Base-by-base conservation (phyloP, 1,140 invertebrate species). In the Aphidius ervi region DNA sequence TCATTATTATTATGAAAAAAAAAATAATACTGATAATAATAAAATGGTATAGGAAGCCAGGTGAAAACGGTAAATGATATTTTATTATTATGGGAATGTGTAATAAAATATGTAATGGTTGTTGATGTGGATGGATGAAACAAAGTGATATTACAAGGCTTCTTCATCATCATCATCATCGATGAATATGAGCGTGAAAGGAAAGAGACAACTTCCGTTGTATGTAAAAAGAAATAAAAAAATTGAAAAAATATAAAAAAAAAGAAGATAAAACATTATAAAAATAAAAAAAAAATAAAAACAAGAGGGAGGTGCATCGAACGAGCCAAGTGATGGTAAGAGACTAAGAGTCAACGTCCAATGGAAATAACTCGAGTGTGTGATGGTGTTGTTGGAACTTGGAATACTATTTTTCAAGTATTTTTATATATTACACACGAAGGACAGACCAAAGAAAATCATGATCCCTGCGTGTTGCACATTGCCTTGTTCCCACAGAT, bases 181-280 rank as follows among this genome's bases (percentile, higher is more conserved):
- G 23, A 31, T 31, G 23, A 54, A 39, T 41, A 54, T 9, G n/a
- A 54, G 10, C 39, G 56, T 7, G 48, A 46, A 54, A 58, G 49
- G 65, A 58, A 69, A 67, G 64, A 64, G 65, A 63, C 46, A 46
- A 53, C 63, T 70, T 71, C 68, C 65, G 68, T 63, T 66, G 61
- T 31, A 31, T 31, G 23, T 31, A 1, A 31, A 31, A 31, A 31
- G 65, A 63, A 63, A 61, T 56, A 61, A 58, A 42, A 37, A 40
- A 16, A 16, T 16, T 43, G 39, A 56, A 59, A 62, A 67, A 67
- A 54, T 49, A 61, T 58, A 61, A 67, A 67, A 67, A 59, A 46
- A 56, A 20, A 23, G 61, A 9, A 54, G n/a, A 54, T 41, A 42
- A 41, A 7, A 10, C 7, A 43, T 43, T 7, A 39, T 54, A 5